phyloP scores from a whole-genome alignment of 2,113 vertebrate genomes.

The Hippocampus barbouri region DNA sequence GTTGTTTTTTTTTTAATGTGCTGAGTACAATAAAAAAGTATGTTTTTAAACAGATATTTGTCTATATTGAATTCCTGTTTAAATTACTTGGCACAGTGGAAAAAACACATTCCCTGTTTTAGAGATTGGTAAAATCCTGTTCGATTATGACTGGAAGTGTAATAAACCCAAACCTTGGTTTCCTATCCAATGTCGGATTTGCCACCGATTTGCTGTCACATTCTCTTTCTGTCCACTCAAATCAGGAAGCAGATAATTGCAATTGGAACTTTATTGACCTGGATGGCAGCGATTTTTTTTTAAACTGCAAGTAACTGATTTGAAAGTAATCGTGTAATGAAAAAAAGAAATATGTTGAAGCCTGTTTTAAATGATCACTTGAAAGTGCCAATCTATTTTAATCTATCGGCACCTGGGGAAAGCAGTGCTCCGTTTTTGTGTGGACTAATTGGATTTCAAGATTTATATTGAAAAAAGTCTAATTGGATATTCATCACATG shows the following conservation, averaged over 20 bases:
- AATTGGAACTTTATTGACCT: conserved; percentile 2
- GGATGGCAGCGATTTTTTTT: conserved; percentile 11
- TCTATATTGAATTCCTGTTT: not conserved
- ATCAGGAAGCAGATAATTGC: conserved; percentile 12
- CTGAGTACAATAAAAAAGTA: too few species aligned
- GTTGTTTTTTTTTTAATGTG: too few species aligned
- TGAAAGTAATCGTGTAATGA: conserved; percentile 44
- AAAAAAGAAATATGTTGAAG: conserved; percentile 50
- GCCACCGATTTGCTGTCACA: not conserved
- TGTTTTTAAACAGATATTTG: too few species aligned
- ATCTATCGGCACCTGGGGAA: conserved; percentile 64
- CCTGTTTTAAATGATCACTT: conserved; percentile 55
- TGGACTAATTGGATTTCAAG: conserved; percentile 65
- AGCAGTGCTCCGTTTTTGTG: conserved; percentile 47
- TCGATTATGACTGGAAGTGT: not conserved
- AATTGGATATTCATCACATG: conserved; percentile 69
- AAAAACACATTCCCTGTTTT: not conserved
- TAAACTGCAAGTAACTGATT: conserved; percentile 40
- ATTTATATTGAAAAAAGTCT: conserved; percentile 61
- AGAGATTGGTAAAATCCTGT: not conserved
- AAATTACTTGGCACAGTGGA: not conserved
- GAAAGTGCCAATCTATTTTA: conserved; percentile 67
- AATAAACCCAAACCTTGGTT: not conserved
- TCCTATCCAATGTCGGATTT: not conserved
- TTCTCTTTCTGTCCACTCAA: not conserved